These are phyloP conservation scores for Adelognathus sp. DNA, from an alignment of 2,888 invertebrate species.

Conservation along the genomic window DNA sequence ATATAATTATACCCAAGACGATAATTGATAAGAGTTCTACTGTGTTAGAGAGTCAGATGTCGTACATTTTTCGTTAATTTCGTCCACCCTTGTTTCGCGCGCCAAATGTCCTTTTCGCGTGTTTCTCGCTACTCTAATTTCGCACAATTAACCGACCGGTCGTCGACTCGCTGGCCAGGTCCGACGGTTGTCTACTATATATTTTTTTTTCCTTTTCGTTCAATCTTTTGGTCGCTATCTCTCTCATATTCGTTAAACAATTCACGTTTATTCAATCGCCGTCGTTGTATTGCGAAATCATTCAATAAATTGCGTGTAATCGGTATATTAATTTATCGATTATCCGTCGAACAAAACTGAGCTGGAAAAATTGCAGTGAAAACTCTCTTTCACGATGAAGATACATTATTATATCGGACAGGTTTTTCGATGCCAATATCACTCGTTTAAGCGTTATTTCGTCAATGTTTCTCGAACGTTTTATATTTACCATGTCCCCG, in stretches of 20 bases:
- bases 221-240: neutral
- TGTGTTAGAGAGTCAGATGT: neutral
- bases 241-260: neutral
- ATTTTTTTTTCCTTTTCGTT: slow-evolving; percentile 1
- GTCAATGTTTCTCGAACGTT: neutral
- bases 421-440: neutral
- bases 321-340: neutral
- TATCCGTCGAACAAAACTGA: neutral
- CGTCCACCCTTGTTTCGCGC: neutral
- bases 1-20: neutral
- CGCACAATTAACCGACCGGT: neutral
- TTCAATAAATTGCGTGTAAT: neutral
- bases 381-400: neutral
- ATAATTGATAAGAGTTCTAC: neutral
- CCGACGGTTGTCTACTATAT: neutral
- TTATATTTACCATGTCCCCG: neutral
- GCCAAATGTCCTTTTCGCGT: slow-evolving; percentile 4
- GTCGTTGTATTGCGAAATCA: neutral
- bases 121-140: neutral
- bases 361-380: neutral
- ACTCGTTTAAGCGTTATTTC: neutral
- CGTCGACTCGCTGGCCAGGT: neutral
- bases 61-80: slow-evolving; percentile 3
- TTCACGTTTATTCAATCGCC: neutral
- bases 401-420: neutral